Conservation (phyloP, 2,888 invertebrate species). For the Merodon equestris region DNA sequence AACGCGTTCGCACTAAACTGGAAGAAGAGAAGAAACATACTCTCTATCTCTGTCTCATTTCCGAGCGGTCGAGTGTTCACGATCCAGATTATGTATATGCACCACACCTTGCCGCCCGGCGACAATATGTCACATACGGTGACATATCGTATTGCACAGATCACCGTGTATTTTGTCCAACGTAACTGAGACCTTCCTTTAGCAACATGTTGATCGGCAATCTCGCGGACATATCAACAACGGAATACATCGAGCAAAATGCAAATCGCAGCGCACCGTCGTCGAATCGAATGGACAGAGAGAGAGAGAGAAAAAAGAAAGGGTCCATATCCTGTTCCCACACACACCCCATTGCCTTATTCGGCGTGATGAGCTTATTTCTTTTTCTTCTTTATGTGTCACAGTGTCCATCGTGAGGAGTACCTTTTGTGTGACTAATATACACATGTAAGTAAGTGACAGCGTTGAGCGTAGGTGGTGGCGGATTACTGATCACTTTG, state of each 20-base stretch:
- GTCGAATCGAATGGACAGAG: slow-evolving; percentile 41
- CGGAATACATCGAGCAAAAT: slow-evolving; percentile 56
- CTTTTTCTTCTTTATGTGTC: slow-evolving; percentile 26
- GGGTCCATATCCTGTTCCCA: slow-evolving; percentile 65
- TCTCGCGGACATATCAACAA: slow-evolving; percentile 66
- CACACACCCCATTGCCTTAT: slow-evolving; percentile 62
- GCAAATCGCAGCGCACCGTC: slow-evolving; percentile 34
- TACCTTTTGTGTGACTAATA: slow-evolving; percentile 73
- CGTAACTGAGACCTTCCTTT: slow-evolving; percentile 66
- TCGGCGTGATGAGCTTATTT: slow-evolving; percentile 40
- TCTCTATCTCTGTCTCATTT: slow-evolving; percentile 51
- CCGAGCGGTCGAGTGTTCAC: too few species aligned
- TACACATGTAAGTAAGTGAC: slow-evolving; percentile 78
- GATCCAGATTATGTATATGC: slow-evolving; percentile 54
- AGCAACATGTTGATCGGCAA: slow-evolving; percentile 68
- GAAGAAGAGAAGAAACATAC: slow-evolving; percentile 28
- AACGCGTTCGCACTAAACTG: slow-evolving; percentile 39
- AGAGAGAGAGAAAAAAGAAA: slow-evolving; percentile 28
- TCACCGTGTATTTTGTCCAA: slow-evolving; percentile 54
- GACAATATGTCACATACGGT: slow-evolving; percentile 63
- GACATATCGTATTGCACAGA: slow-evolving; percentile 68
- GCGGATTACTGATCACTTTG: slow-evolving; percentile 69
- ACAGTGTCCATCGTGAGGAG: slow-evolving; percentile 16
- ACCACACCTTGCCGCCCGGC: slow-evolving; percentile 62
- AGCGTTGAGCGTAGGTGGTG: slow-evolving; percentile 76